Base-by-base conservation (phyloP, 2,888 invertebrate genomes). In the Monochamus alternatus region DNA sequence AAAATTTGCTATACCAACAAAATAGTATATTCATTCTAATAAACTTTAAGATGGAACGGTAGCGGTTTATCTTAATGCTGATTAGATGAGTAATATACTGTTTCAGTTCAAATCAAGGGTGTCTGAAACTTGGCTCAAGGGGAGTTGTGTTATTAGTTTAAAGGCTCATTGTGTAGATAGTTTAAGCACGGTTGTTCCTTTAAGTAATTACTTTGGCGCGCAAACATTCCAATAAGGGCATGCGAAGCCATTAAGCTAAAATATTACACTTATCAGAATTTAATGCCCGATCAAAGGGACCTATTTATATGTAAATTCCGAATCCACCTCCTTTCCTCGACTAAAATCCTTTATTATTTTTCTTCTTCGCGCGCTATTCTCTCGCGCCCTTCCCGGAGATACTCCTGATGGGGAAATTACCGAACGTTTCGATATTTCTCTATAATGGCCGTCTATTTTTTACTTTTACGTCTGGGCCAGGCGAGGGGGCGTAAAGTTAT, bases 231-330 rank as follows among this genome's bases (percentile, higher is more conserved):
- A 44, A 44, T 64, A 14, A 63, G 22, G 7, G 44, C 1, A 5
- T 44, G 44, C 44, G 30, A 64, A 64, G 30, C 47, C 10, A 30
- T 47, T 47, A 22, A 47, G 44, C 47, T 47, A 30, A 64, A 64
- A 51, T 64, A 64, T 60, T 38, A 38, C n/a, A 47, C 44, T 30
- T 47, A 44, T 12, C 64, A 44, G 47, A 51, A 47, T 47, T 47
- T 64, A 64, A 44, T 38, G 9, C 47, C 22, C 8, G 64, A 64
- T 64, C 47, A 51, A 64, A 64, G 12, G 64, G 8, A 9, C 22
- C 12, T 31, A 64, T 64, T 64, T 64, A 64, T 64, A 64, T 64
- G 64, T 10, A 64, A 64, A 64, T 64, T 47, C 22, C 4, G 30
- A 12, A 30, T 30, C 12, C 44, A 64, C 64, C 22, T 12, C 32